Evolutionary conservation across 2,888 invertebrate genomes (phyloP).

Genomic region (Pyrocoelia pectoralis): DNA sequence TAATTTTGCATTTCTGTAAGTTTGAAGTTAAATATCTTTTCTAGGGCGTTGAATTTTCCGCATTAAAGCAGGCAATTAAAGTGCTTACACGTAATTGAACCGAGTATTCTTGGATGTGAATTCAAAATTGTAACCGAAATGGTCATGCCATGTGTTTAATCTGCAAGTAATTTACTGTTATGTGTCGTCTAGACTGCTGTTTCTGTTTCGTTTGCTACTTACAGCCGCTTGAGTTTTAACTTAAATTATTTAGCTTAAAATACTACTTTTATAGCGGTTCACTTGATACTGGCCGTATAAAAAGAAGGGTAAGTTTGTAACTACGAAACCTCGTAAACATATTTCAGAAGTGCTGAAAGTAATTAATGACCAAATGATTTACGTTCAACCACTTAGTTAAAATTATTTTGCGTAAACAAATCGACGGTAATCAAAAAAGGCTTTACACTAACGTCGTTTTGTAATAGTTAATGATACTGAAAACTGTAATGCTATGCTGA

Average conservation of each 20-base stretch:
- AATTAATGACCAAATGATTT: background rate
- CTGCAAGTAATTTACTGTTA: background rate
- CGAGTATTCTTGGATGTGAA: background rate
- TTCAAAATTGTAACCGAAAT: background rate
- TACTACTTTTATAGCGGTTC: background rate
- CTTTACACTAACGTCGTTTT: slow-evolving; percentile 2
- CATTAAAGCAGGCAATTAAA: background rate
- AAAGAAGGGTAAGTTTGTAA: background rate
- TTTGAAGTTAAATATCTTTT: background rate
- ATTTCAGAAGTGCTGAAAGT: background rate
- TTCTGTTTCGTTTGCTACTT: background rate
- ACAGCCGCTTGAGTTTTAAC: background rate
- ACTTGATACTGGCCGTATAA: background rate
- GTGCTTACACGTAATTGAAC: slow-evolving; percentile 1
- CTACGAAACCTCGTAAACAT: too few relatives aligned
- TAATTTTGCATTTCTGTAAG: too few relatives aligned
- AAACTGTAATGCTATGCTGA: slow-evolving; percentile 11
- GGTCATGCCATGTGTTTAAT: background rate
- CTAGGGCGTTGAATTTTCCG: background rate
- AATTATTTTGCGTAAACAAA: too few relatives aligned
- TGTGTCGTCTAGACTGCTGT: background rate
- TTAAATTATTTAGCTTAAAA: background rate
- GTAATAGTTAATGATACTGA: slow-evolving; percentile 10
- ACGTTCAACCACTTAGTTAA: background rate
- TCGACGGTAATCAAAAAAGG: too few relatives aligned